These are phyloP conservation scores for Gnathonemus longibarbis DNA, from an alignment of 2,113 vertebrate genomes.

Conservation along the genomic window DNA sequence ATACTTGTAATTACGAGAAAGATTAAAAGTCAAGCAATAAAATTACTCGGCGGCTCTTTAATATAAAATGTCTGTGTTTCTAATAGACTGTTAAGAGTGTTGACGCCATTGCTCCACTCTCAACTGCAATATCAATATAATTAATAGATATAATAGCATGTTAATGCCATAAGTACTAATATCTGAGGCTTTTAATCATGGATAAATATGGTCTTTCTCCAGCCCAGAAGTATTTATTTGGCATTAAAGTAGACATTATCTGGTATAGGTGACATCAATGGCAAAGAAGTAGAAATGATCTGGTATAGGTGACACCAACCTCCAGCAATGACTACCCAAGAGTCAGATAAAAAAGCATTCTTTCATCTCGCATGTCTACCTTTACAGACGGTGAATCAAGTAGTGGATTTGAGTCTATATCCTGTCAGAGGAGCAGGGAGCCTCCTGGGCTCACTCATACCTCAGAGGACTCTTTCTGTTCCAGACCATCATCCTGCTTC, in stretches of 20 bases:
- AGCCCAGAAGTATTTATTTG: not conserved
- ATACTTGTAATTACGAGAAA: not conserved
- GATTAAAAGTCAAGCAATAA: not conserved
- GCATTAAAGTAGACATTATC: not conserved
- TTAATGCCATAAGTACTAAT: not conserved
- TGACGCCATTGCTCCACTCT: not conserved
- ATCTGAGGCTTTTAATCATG: not conserved
- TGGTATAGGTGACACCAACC: not conserved
- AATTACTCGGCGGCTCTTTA: not conserved
- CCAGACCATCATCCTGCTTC: not conserved
- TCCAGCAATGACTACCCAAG: not conserved
- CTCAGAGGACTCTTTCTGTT: not conserved
- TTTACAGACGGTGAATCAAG: not conserved
- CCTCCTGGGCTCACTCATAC: not conserved
- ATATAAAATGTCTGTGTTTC: not conserved
- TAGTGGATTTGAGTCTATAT: not conserved
- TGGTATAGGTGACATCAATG: not conserved
- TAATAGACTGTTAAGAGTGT: not conserved
- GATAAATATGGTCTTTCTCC: not conserved
- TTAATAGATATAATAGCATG: not conserved
- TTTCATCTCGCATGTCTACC: not conserved
- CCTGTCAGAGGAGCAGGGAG: not conserved
- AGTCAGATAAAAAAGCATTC: not conserved
- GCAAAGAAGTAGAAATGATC: not conserved
- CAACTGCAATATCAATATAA: not conserved